Conservation (phyloP, 2,113 vertebrate species). For the Labrus mixtus region DNA sequence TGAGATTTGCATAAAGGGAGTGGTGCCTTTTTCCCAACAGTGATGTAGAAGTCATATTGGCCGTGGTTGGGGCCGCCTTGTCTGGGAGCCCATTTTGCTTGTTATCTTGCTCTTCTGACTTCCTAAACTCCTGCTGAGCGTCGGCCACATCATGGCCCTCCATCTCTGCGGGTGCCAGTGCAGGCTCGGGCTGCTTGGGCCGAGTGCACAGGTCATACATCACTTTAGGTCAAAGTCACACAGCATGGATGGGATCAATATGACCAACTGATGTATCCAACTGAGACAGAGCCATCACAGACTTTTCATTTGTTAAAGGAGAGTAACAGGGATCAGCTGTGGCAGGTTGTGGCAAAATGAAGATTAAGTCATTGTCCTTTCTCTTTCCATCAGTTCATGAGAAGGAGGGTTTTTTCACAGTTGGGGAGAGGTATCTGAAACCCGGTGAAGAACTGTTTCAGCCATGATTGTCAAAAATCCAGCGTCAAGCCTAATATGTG, state of each 20-base stretch:
- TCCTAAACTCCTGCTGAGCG: conserved; percentile 52
- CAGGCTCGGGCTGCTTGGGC: conserved; percentile 73
- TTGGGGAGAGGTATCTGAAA: conserved; percentile 37
- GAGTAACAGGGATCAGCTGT: conserved; percentile 43
- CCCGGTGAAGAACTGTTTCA: conserved; percentile 15
- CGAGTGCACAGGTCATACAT: conserved; percentile 83
- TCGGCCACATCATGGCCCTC: conserved; percentile 50
- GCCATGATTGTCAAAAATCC: conserved; percentile 25
- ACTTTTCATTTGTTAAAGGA: conserved; percentile 51
- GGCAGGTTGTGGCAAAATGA: conserved; percentile 32
- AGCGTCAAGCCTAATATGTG: background rate
- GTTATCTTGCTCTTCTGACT: conserved; percentile 42
- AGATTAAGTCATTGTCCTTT: conserved; percentile 15
- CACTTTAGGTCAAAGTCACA: conserved; percentile 62
- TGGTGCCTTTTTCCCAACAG: conserved; percentile 82
- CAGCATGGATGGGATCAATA: conserved; percentile 47
- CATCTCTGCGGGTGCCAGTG: conserved; percentile 51
- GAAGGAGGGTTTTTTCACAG: conserved; percentile 5
- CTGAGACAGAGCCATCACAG: conserved; percentile 42
- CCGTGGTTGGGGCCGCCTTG: conserved; percentile 37
- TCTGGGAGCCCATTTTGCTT: conserved; percentile 27
- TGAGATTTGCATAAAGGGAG: conserved; percentile 82
- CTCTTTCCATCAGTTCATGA: conserved; percentile 15
- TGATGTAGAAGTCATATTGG: conserved; percentile 50
- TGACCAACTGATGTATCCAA: conserved; percentile 37